phyloP scores from a whole-genome alignment of 2,797 vertebrate genomes.

The Adrianichthys oophorus region DNA sequence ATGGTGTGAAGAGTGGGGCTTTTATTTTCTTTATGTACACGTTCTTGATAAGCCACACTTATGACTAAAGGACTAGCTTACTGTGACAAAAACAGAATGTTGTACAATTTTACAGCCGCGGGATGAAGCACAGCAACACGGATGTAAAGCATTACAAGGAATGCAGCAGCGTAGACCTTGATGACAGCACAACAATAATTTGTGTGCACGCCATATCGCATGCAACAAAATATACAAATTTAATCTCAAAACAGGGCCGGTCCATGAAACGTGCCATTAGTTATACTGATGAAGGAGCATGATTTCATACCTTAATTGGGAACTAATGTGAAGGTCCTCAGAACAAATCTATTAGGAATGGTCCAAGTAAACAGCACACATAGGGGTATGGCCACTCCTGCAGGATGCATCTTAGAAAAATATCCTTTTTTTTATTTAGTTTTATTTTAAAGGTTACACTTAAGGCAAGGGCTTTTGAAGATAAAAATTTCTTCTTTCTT shows the following conservation, averaged over 20 bases:
- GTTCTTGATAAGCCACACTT: too few species aligned
- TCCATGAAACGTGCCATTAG: conserved; percentile 66
- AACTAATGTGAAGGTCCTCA: conserved; percentile 68
- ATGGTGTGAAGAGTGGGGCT: conserved; percentile 13
- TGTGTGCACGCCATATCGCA: conserved; percentile 52
- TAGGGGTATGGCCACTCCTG: conserved; percentile 42
- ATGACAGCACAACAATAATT: conserved; percentile 53
- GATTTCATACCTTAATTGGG: conserved; percentile 76
- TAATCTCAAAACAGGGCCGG: conserved; percentile 61
- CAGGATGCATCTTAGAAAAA: conserved; percentile 49
- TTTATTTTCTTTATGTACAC: conserved; percentile 7
- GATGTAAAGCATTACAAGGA: conserved; percentile 41
- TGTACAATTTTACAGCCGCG: conserved; percentile 22
- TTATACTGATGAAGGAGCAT: conserved; percentile 75
- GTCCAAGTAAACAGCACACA: conserved; percentile 57
- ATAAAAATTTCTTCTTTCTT: conserved; percentile 44
- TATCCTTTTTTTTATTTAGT: conserved; percentile 34
- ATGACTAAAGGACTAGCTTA: too few species aligned
- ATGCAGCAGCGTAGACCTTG: conserved; percentile 17
- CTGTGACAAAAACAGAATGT: too few species aligned
- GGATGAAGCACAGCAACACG: conserved; percentile 53
- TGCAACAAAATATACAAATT: conserved; percentile 57
- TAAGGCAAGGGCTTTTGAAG: conserved; percentile 62
- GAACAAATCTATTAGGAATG: conserved; percentile 79
- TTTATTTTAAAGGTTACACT: conserved; percentile 30